Conservation (phyloP, 2,888 invertebrate genomes). For the Tetragonisca angustula region DNA sequence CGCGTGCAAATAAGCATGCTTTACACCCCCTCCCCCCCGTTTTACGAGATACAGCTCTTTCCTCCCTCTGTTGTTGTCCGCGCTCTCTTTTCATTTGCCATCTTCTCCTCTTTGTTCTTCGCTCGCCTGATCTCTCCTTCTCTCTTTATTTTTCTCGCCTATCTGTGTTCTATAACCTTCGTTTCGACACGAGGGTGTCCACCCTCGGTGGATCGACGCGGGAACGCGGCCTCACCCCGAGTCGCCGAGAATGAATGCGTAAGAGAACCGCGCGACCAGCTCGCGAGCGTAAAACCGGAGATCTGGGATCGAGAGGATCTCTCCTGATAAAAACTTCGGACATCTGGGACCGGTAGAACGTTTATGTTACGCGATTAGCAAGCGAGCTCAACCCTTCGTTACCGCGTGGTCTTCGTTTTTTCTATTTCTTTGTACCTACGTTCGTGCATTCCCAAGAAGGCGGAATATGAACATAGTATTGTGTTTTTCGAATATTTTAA, state of each 20-base stretch:
- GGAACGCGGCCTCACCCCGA: slow-evolving; percentile 26
- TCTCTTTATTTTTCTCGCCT: slow-evolving; percentile 26
- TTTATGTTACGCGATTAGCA: background rate
- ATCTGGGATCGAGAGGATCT: slow-evolving; percentile 30
- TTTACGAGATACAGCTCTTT: slow-evolving; percentile 7
- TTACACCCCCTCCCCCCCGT: background rate
- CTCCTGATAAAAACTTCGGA: too few species aligned
- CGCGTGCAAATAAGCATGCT: slow-evolving; percentile 47
- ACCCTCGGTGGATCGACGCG: slow-evolving; percentile 36
- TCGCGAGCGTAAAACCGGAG: slow-evolving; percentile 7
- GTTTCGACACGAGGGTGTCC: slow-evolving; percentile 24
- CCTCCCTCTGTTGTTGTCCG: slow-evolving; percentile 14
- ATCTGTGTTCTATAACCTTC: slow-evolving; percentile 17
- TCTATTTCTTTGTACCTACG: too few species aligned
- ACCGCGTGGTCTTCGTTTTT: too few species aligned
- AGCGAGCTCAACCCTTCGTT: too few species aligned
- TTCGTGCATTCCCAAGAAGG: too few species aligned
- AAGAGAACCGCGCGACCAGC: slow-evolving; percentile 31
- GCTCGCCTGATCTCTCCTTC: slow-evolving; percentile 25
- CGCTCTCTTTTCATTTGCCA: slow-evolving; percentile 33
- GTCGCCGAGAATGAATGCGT: slow-evolving; percentile 44
- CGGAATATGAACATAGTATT: too few species aligned
- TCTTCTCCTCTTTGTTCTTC: slow-evolving; percentile 39
- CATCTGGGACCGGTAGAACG: background rate
- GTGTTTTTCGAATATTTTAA: too few species aligned